Conservation (phyloP, 2,888 invertebrate species). For the Chaitophorus viminalis region DNA sequence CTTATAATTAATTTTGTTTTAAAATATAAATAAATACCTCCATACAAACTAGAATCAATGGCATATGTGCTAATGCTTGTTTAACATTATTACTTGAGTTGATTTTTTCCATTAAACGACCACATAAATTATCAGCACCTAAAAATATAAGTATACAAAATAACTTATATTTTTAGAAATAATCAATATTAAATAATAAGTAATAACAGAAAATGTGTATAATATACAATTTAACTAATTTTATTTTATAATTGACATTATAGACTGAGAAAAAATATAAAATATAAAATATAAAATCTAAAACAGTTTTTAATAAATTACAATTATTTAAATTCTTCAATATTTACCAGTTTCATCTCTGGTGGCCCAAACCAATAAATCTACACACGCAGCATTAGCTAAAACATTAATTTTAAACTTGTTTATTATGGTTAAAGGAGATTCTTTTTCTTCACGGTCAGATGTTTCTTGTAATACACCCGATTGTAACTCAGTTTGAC, state of each 20-base stretch:
- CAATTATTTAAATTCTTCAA: neutral
- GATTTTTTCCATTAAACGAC: slow-evolving; percentile 91
- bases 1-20: neutral
- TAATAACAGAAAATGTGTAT: neutral
- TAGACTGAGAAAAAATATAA: slow-evolving; percentile 2
- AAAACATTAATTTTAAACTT: slow-evolving; percentile 94
- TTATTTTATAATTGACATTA: neutral
- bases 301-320: slow-evolving; percentile 47
- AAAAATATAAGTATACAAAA: slow-evolving; percentile 65
- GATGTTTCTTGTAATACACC: slow-evolving; percentile 82
- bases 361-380: slow-evolving; percentile 97
- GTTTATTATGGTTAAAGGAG: slow-evolving; percentile 83
- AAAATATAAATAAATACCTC: slow-evolving; percentile 72
- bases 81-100: slow-evolving; percentile 91
- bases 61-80: slow-evolving; percentile 93
- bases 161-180: slow-evolving; percentile 36
- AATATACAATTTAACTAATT: neutral
- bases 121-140: slow-evolving; percentile 97
- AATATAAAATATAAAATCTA: slow-evolving; percentile 25
- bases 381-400: slow-evolving; percentile 97
- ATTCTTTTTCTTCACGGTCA: slow-evolving; percentile 83
- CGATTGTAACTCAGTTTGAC: slow-evolving; percentile 91
- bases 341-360: slow-evolving; percentile 91
- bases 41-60: slow-evolving; percentile 91
- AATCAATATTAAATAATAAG: too few species aligned